phyloP scores from a whole-genome alignment of 2,797 vertebrate genomes.

The Coregonus sp. region DNA sequence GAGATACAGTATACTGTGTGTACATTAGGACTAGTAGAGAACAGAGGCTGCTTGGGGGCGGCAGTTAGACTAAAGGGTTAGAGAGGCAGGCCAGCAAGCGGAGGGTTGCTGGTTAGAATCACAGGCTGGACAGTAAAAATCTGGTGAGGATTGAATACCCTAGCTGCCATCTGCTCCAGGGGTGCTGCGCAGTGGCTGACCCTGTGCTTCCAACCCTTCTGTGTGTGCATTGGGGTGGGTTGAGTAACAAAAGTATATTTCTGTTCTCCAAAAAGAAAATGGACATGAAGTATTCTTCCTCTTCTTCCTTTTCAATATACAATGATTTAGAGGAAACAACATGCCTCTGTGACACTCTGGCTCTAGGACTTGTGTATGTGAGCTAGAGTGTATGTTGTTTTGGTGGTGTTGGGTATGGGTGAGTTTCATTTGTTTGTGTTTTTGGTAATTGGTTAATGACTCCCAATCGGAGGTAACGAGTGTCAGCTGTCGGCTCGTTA shows the following conservation, averaged over 20 bases:
- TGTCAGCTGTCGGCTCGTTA: too few relatives aligned
- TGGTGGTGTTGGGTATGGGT: too few relatives aligned
- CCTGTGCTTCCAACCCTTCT: background rate
- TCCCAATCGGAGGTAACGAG: too few relatives aligned
- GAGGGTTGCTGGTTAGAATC: background rate
- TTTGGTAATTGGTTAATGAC: too few relatives aligned
- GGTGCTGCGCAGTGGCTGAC: background rate
- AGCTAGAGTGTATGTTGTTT: too few relatives aligned
- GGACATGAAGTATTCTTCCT: too few relatives aligned
- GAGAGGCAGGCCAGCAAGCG: background rate
- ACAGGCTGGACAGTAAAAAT: background rate
- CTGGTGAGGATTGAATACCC: background rate
- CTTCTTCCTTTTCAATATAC: background rate
- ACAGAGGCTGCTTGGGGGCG: too few relatives aligned
- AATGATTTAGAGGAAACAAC: background rate
- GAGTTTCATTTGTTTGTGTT: too few relatives aligned
- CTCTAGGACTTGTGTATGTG: too few relatives aligned
- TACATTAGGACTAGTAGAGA: background rate
- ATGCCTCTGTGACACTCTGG: too few relatives aligned
- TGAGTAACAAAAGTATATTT: background rate
- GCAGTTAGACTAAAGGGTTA: too few relatives aligned
- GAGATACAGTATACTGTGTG: background rate
- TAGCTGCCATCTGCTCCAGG: background rate
- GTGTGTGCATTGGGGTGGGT: background rate
- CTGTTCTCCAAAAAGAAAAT: background rate